Conservation (phyloP, 1,140 invertebrate genomes). For the Conus betulinus region DNA sequence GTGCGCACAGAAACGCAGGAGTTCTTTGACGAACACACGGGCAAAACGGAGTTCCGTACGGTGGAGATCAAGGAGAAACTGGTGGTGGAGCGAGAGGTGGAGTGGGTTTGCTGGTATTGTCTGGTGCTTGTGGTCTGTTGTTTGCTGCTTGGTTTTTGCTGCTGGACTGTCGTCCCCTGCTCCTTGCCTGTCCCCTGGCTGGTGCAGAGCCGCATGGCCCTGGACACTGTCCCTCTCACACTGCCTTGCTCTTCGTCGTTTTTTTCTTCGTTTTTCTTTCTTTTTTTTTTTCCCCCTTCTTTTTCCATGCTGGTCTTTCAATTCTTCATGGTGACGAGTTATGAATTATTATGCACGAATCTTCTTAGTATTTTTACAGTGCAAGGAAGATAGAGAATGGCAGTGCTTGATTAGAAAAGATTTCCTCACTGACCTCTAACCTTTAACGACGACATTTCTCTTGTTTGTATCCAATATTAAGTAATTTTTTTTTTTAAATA, state of each 20-base stretch:
- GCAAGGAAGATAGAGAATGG: too few species aligned
- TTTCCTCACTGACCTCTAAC: too few species aligned
- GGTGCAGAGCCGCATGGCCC: too few species aligned
- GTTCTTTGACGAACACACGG: conserved; percentile 25
- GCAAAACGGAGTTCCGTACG: conserved; percentile 29
- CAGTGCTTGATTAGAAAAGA: too few species aligned
- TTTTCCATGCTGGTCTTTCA: background rate
- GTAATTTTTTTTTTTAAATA: too few species aligned
- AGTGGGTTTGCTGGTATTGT: background rate
- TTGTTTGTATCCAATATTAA: too few species aligned
- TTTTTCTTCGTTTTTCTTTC: background rate
- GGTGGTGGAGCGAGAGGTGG: conserved; percentile 31
- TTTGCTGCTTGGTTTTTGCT: background rate
- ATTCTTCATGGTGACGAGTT: background rate
- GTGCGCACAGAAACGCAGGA: conserved; percentile 1
- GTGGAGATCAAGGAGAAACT: conserved; percentile 12
- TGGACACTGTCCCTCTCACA: too few species aligned
- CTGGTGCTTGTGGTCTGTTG: background rate
- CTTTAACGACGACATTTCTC: too few species aligned
- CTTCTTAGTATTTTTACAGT: too few species aligned
- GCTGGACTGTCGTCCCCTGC: background rate
- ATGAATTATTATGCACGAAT: too few species aligned
- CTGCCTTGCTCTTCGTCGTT: background rate
- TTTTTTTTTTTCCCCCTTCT: background rate
- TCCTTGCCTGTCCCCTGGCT: too few species aligned